Evolutionary conservation across 2,113 vertebrate species (phyloP).

Genomic region (Paraplagusia blochii): DNA sequence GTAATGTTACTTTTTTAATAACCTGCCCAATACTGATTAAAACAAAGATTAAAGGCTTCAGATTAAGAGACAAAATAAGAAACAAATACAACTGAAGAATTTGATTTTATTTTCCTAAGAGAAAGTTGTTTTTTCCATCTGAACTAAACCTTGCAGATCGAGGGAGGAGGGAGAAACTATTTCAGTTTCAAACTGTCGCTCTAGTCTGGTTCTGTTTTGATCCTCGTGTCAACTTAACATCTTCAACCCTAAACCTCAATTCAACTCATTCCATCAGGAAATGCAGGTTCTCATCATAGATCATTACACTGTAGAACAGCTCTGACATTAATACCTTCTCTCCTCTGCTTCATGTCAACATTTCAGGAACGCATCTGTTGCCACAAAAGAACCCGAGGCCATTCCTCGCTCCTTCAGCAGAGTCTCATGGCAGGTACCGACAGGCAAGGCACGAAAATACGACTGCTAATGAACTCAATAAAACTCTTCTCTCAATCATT

Average conservation of each 20-base stretch:
- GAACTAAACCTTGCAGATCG: too few species aligned
- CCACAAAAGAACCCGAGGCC: not conserved
- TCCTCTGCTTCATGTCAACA: conserved; percentile 21
- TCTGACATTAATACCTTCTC: conserved; percentile 7
- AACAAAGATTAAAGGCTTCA: too few species aligned
- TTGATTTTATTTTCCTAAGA: too few species aligned
- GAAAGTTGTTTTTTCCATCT: too few species aligned
- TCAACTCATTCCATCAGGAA: not conserved
- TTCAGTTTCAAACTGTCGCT: too few species aligned
- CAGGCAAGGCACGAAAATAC: not conserved
- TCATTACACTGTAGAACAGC: conserved; percentile 3
- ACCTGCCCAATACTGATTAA: too few species aligned
- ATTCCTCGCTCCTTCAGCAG: conserved; percentile 7
- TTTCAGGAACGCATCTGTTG: conserved; percentile 23
- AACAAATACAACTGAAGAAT: too few species aligned
- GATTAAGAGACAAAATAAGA: too few species aligned
- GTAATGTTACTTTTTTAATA: too few species aligned
- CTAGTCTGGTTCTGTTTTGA: too few species aligned
- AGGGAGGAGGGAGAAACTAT: too few species aligned
- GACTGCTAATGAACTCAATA: not conserved
- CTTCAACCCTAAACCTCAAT: not conserved
- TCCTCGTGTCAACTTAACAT: too few species aligned
- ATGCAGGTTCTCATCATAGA: not conserved
- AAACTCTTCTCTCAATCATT: not conserved
- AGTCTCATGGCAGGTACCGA: not conserved